A percentile compares a stretch with the other conserved stretches of the same genome.
These are phyloP conservation scores for Muricea muricata DNA, from an alignment of 92 coral and sea anemone species.

Conservation along the genomic window DNA sequence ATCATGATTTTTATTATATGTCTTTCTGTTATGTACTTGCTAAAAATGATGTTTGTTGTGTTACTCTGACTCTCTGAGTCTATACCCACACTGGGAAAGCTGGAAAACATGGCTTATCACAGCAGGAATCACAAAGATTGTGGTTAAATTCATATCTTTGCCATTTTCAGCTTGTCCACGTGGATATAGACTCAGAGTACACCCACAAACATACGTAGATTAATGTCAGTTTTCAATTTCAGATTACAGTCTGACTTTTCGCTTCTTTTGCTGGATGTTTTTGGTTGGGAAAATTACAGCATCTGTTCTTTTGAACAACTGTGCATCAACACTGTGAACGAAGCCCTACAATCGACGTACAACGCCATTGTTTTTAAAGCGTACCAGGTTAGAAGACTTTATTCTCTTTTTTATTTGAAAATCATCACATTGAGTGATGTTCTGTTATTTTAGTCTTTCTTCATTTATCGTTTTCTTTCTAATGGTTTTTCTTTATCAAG, in stretches of 20 bases:
- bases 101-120: no score
- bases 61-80: no score
- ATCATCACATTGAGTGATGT: not conserved
- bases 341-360: slow-evolving; percentile 4
- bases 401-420: not conserved
- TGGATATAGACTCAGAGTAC: no score
- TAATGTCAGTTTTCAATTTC: no score
- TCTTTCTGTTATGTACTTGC: no score
- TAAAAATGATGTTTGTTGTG: no score
- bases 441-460: not conserved
- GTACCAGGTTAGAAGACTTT: slow-evolving; percentile 9
- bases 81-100: no score
- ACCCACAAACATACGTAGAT: no score
- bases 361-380: slow-evolving; percentile 3
- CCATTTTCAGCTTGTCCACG: no score
- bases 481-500: not conserved
- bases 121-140: no score
- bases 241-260: slow-evolving; percentile 1
- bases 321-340: slow-evolving; percentile 15
- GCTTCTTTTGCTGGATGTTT: slow-evolving; percentile 5
- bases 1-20: no score
- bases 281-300: slow-evolving; percentile 39
- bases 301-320: slow-evolving; percentile 18
- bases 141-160: no score
- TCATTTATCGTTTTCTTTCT: not conserved